Base-by-base conservation (phyloP, 2,113 vertebrate species). In the Pseudorasbora parva region DNA sequence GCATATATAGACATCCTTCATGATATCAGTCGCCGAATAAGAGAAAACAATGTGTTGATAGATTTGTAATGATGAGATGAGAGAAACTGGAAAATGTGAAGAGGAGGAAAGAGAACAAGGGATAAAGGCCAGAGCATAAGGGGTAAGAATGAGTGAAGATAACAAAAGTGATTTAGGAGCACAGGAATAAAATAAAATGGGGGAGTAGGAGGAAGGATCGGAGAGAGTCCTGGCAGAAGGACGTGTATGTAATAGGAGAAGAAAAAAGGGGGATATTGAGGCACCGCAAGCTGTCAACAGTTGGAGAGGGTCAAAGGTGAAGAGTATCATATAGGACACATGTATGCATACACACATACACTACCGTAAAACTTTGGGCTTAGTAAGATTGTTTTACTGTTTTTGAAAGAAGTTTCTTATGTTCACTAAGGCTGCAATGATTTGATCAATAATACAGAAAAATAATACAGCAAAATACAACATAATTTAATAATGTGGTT, bases 251-350 rank as follows among this genome's bases (percentile, higher is more conserved):
- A 73, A 81, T 56, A 23, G 19, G 68, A 84, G 83, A 84, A 49
- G 66, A 72, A 25, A 79, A 59, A 78, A 62, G 51, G n/a, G 68
- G 49, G 54, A 84, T 45, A 80, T 62, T 80, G 76, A 80, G 83
- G 57, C 66, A 72, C 54, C n/a, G 49, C 83, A 84, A 79, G 77
- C 83, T 84, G 83, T 84, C 76, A 80, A 72, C 83, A 79, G 56
- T 84, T 84, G 83, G 66, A 84, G 54, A 80, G 64, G 76, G 83
- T 84, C 83, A 84, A 25, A 84, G 83, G 83, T 84, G 64, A 84
- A 84, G 64, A 45, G 64, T 59, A 80, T 49, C 27, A 72, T 45
- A 71, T 41, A 45, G 59, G 74, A 54, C 74, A 57, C 27, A 57
- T 57, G 27, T 27, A 57, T 57, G 17, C 54, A 57, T 54, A n/a